Evolutionary conservation across 1,140 invertebrate genomes (phyloP), one percentile per base, ranked within the genome.

Genomic region (Wiebesia pumilae): DNA sequence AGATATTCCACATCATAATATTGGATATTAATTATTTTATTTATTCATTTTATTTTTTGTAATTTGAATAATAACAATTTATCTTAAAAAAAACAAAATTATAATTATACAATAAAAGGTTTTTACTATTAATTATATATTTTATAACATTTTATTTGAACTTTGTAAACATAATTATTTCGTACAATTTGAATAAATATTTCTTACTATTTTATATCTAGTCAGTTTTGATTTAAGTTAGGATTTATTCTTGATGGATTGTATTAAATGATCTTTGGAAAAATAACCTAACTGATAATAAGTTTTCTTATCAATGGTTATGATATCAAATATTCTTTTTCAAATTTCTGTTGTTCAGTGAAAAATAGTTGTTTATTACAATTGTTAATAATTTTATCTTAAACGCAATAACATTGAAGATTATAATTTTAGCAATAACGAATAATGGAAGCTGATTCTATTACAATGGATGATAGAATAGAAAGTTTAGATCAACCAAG

Each of bases 231-330:
- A 47, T 14, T n/a, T 47, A 47, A 7, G 43, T 14, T 47, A 14
- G 43, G 6, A 47, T 47, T 47, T 7, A 47, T 47, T 47, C 14
- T 14, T 7, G 43, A 7, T 47, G 43, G 6, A 67, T 30, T 30
- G 62, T 67, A 9, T 16, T 35, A 69, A 6, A 30, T 30, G 9
- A 69, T 69, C 7, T 69, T 14, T 69, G n/a, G 19, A 77, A 1
- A 69, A 47, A 75, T 75, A 47, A 85, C 84, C 30, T 69, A 30
- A 58, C 51, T 73, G 35, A 71, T 82, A 88, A 85, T 62, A 67
- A 80, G 67, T 69, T 69, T 54, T 40, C 43, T 78, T 81, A 81
- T 87, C 51, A 51, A 67, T 30, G 30, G 7, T n/a, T 43, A 69
- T n/a, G 47, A 69, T 71, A 47, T 65, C 51, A 81, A 81, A 16